A percentile compares a stretch with the other conserved stretches of the same genome.
Conservation (phyloP, 2,888 invertebrate genomes). For the Eristalinus sepulchralis region DNA sequence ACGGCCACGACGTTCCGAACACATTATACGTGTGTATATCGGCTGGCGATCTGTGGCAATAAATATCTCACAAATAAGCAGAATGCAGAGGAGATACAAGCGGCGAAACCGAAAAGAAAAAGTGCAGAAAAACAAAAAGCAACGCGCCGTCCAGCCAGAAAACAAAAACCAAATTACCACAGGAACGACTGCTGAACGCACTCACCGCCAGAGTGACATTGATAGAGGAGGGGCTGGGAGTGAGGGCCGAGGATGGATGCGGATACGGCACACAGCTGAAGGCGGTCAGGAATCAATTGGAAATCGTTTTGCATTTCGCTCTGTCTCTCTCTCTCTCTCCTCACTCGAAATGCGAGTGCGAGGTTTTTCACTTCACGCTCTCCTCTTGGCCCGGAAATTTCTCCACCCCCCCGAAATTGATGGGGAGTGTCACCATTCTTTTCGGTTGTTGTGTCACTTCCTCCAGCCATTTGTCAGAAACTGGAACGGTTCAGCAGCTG, state of each 20-base stretch:
- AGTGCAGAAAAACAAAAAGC: constrained; percentile 8
- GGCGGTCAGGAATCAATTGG: constrained; percentile 66
- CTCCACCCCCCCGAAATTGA: constrained; percentile 17
- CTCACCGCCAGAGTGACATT: not conserved
- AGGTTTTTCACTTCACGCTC: constrained; percentile 22
- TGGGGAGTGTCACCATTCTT: constrained; percentile 54
- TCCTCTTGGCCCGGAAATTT: constrained; percentile 11
- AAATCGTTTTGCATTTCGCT: constrained; percentile 59
- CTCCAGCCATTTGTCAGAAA: constrained; percentile 33
- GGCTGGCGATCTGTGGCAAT: constrained; percentile 81
- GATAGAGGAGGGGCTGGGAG: constrained; percentile 3
- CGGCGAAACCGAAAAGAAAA: constrained; percentile 33
- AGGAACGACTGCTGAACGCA: constrained; percentile 10
- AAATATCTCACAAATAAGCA: constrained; percentile 82
- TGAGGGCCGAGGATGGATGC: constrained; percentile 31
- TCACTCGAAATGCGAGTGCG: too few species aligned
- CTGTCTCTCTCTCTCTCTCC: too few species aligned
- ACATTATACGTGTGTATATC: constrained; percentile 81
- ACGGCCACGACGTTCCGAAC: constrained; percentile 67
- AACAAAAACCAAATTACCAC: constrained; percentile 63
- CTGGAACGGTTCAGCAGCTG: constrained; percentile 7
- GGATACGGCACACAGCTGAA: constrained; percentile 44
- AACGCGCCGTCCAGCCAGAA: constrained; percentile 29
- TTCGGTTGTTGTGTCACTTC: constrained; percentile 11
- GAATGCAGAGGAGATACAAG: constrained; percentile 79